Base-by-base conservation (phyloP, 2,888 invertebrate genomes). In the Ephialtes manifestator region DNA sequence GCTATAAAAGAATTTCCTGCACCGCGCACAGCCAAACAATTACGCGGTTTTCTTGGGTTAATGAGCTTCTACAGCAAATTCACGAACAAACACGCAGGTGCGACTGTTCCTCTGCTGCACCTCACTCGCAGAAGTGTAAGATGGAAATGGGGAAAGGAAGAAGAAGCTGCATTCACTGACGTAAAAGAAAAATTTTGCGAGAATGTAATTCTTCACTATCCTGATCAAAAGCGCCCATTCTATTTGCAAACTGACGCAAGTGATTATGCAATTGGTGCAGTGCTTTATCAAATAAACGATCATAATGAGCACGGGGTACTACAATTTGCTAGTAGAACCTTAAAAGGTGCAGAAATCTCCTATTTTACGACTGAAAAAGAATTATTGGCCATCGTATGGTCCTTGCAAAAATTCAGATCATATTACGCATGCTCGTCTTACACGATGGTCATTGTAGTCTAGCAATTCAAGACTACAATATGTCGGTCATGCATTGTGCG, bases 291-390 rank as follows among this genome's bases (percentile, higher is more conserved):
- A n/a, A n/a, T n/a, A n/a, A n/a, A n/a, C n/a, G n/a, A n/a, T n/a
- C n/a, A n/a, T n/a, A n/a, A n/a, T n/a, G n/a, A n/a, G n/a, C n/a
- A n/a, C n/a, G n/a, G n/a, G n/a, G n/a, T n/a, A n/a, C n/a, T n/a
- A n/a, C n/a, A n/a, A n/a, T n/a, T n/a, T n/a, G n/a, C n/a, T n/a
- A n/a, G n/a, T n/a, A n/a, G n/a, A n/a, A 83, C 78, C 0, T 39
- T 78, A 13, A 72, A 58, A 31, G 74, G 74, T 0, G 70, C 55
- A 13, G 76, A 82, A 15, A 5, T 77, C 1, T 58, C 48, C 3
- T 82, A 71, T 60, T 60, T 67, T 4, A 80, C 80, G 0, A 84
- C 79, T 0, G 83, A 80, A 15, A 84, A 79, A n/a, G 83, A 80
- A 18, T 11, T 68, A 10, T 15, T 80, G 5, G 83, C 70, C 2